Evolutionary conservation across 23 tunicate genomes (phyloP).

Genomic region (Styela clava): DNA sequence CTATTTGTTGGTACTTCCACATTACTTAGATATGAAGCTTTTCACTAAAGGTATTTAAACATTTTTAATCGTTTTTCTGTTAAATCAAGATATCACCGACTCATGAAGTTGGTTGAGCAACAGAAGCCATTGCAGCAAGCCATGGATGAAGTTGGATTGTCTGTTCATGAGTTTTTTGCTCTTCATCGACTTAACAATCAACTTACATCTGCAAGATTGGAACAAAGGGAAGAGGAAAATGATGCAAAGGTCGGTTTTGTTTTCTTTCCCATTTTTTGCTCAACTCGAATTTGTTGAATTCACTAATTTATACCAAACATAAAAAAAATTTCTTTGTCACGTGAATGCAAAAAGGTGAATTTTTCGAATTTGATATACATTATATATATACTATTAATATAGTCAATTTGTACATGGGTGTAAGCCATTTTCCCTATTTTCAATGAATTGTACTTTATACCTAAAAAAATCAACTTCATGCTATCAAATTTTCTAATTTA

Average conservation of each 20-base stretch:
- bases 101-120: slow-evolving; percentile 23
- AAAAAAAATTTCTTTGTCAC: too few relatives aligned
- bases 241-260: background rate
- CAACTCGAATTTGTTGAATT: background rate
- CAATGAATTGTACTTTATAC: too few relatives aligned
- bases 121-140: slow-evolving; percentile 27
- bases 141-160: slow-evolving; percentile 36
- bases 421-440: too few relatives aligned
- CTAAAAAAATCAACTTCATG: too few relatives aligned
- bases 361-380: too few relatives aligned
- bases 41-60: too few relatives aligned
- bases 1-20: too few relatives aligned
- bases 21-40: too few relatives aligned
- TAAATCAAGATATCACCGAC: slow-evolving; percentile 32
- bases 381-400: too few relatives aligned
- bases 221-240: background rate
- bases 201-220: background rate
- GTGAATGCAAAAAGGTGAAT: too few relatives aligned
- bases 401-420: too few relatives aligned
- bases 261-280: background rate
- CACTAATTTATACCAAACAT: background rate
- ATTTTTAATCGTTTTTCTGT: too few relatives aligned
- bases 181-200: slow-evolving; percentile 31
- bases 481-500: background rate
- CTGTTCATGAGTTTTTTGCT: slow-evolving; percentile 24